A percentile compares a stretch with the other conserved stretches of the same genome.
phyloP scores from a whole-genome alignment of 2,797 vertebrate species.

The Lepus townsendii region DNA sequence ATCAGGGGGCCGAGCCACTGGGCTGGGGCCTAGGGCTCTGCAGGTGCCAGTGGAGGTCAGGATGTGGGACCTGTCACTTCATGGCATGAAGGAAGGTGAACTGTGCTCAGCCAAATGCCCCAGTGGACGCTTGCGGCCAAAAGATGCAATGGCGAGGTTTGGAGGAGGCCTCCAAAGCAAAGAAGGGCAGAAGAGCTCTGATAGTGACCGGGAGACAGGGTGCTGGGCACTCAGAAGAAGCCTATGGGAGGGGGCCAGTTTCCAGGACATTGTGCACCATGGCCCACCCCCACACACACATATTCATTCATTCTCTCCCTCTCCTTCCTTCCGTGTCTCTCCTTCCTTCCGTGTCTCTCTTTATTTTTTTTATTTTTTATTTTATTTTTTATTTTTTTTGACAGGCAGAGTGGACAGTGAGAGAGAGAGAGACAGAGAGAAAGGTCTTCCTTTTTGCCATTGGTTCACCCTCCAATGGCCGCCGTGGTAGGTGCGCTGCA shows the following conservation, averaged over 20 bases:
- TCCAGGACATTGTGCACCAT: not conserved
- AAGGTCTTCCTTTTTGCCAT: no score
- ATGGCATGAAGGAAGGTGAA: no score
- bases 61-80: not conserved
- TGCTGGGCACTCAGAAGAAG: not conserved
- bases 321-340: no score
- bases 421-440: no score
- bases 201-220: not conserved
- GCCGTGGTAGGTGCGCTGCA: no score
- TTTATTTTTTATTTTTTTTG: no score
- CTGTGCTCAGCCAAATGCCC: not conserved
- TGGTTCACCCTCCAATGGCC: no score
- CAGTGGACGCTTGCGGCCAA: not conserved
- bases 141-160: not conserved
- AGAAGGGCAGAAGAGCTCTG: not conserved
- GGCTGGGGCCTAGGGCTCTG: not conserved
- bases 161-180: not conserved
- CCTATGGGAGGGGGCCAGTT: no score
- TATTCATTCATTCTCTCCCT: not conserved
- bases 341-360: no score
- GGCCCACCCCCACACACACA: not conserved
- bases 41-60: accelerated
- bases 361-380: no score
- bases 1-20: not conserved
- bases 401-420: no score